Conservation (phyloP, 2,113 vertebrate genomes). For the Zosterops borbonicus region DNA sequence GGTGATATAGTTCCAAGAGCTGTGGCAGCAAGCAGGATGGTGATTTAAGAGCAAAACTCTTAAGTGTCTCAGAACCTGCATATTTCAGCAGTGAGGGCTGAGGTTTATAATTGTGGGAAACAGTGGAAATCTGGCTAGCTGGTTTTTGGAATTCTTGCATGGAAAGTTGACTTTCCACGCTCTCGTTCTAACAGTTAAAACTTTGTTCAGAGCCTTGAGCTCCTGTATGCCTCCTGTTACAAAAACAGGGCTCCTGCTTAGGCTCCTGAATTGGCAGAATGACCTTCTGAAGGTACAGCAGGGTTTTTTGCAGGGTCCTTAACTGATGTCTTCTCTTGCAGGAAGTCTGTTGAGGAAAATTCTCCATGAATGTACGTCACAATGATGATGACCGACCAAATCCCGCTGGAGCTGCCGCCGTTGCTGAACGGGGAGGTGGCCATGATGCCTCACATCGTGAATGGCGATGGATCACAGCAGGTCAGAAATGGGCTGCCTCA, state of each 20-base stretch:
- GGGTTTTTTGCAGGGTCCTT: background rate
- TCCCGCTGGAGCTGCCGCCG: constrained; percentile 96
- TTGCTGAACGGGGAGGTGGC: constrained; percentile 94
- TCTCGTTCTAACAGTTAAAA: background rate
- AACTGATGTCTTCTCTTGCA: constrained; percentile 67
- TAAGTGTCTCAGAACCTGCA: background rate
- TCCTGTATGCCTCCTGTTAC: fast-evolving
- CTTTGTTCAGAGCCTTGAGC: background rate
- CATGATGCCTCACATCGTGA: constrained; percentile 95
- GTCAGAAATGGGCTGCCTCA: constrained; percentile 41
- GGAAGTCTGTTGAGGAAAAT: constrained; percentile 87
- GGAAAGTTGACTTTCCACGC: background rate
- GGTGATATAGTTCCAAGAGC: background rate
- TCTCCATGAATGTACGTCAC: constrained; percentile 99
- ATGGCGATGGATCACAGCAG: constrained; percentile 94
- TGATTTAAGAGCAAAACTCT: background rate
- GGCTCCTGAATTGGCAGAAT: background rate
- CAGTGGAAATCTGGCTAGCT: background rate
- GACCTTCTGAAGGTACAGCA: background rate
- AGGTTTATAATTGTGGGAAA: background rate
- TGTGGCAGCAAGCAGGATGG: background rate
- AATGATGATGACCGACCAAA: constrained; percentile 99
- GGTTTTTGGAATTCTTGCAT: background rate
- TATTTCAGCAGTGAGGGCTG: background rate
- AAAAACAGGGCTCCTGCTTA: background rate